Conservation (phyloP, 2,888 invertebrate genomes). For the Bhutanitis thaidina region DNA sequence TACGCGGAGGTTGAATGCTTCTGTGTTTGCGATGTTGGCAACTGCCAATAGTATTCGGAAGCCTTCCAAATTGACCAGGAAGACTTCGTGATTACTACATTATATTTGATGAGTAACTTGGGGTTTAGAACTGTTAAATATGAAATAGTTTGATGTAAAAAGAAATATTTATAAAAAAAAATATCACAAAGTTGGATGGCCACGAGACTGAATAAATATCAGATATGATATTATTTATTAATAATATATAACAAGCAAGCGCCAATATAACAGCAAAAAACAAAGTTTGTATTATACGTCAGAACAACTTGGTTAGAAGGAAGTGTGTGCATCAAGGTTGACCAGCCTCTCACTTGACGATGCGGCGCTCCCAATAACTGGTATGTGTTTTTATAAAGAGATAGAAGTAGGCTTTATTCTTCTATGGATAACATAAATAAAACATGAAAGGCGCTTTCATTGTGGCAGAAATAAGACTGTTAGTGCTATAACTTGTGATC, state of each 20-base stretch:
- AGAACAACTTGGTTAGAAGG: conserved; percentile 38
- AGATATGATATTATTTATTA: neutral
- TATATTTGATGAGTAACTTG: too few species aligned
- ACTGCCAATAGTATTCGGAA: too few species aligned
- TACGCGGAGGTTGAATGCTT: too few species aligned
- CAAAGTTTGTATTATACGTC: conserved; percentile 12
- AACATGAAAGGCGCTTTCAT: conserved; percentile 14
- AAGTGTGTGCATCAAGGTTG: conserved; percentile 46
- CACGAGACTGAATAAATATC: too few species aligned
- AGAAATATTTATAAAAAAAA: too few species aligned
- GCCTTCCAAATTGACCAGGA: too few species aligned
- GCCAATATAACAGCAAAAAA: conserved; percentile 16
- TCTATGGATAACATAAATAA: conserved; percentile 13
- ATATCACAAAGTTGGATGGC: too few species aligned
- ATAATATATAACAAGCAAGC: conserved; percentile 17
- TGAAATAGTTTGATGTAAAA: too few species aligned
- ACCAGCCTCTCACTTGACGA: conserved; percentile 42
- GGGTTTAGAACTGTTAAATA: too few species aligned
- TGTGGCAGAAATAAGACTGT: conserved; percentile 13
- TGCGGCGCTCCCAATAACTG: conserved; percentile 34
- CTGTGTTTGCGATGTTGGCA: too few species aligned
- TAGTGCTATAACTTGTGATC: conserved; percentile 6
- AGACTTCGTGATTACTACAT: too few species aligned
- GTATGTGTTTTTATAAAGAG: conserved; percentile 24
- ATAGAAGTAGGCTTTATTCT: conserved; percentile 9